Evolutionary conservation across 2,113 vertebrate species (phyloP), one percentile per base, ranked within the genome.

Genomic region (Rynchops niger): DNA sequence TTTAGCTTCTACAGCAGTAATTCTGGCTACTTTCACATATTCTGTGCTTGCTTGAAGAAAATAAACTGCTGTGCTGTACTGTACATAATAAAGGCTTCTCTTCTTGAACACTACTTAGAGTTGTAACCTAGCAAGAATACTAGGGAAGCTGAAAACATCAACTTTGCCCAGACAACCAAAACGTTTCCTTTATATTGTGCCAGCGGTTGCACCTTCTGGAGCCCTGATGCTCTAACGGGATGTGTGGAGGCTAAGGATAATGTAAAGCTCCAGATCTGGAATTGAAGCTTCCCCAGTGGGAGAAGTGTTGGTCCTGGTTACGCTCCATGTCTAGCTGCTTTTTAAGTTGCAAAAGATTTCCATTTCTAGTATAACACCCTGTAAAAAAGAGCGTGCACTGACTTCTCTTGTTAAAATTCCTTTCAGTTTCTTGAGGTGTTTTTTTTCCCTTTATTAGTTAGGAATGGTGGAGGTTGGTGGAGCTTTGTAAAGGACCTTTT

Each of bases 321-420:
- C 80, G 61, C 40, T 95, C 90, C 83, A 73, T 65, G 84, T 91
- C 89, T 94, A 91, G 73, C 86, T 91, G 91, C 36, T 93, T 97
- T 93, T 89, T 62, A 76, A 83, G 65, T 85, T 87, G 81, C 77
- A 79, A 49, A 92, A 96, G 76, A 80, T 85, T 97, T 91, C 81
- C 58, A 80, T 73, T 85, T 91, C 81, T 95, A 42, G n/a, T 87
- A 58, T 89, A 95, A 94, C 70, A 94, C 45, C 45, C 84, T 73
- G 81, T 95, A 82, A 97, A 91, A 88, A 96, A 91, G 62, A 90
- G 53, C 53, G 73, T 71, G 77, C 6, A 5, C 73, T 70, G 66
- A 87, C 53, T 79, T 79, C 25, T 93, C 91, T 93, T 94, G 86
- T 96, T 95, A 97, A 96, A 97, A 97, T 92, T 94, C 74, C 38